Base-by-base conservation (phyloP, 1,140 invertebrate species). In the Gryon sp. region DNA sequence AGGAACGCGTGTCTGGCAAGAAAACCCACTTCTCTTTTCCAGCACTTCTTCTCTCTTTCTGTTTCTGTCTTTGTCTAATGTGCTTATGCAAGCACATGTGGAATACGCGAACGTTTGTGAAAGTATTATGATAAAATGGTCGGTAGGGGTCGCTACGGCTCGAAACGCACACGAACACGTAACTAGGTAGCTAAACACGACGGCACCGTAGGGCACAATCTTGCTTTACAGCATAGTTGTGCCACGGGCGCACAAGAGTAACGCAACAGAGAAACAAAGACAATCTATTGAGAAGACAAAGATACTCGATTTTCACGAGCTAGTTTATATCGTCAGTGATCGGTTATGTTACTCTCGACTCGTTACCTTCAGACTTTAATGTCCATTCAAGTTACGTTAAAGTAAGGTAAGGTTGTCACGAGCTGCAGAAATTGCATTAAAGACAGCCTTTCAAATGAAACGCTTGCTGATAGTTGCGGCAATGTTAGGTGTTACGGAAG, bases 201-300 rank as follows among this genome's bases (percentile, higher is more conserved):
- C 66, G 48, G 65, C 80, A 84, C 79, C 79, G 80, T 77, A 66
- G 80, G 80, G 78, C 80, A 72, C 73, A 82, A 83, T 86, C 79
- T 79, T 79, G 70, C 57, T 76, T 68, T 50, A 72, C 60, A 22
- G 63, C 73, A 50, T 22, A 16, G 57, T 75, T 57, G 70, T 38
- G 40, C 65, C 38, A 15, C 30, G 30, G 40, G 55, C 59, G 8
- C 26, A 43, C 53, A 43, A 18, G 36, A 62, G n/a, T 24, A 19
- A 9, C 28, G 19, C 19, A 53, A 65, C 6, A 22, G 26, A 18
- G 7, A 46, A 43, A 52, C 34, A 59, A 52, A 48, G 57, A 26
- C 55, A 46, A 62, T 12, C 22, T 0, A 7, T 9, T 53, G 20
- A 66, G n/a, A 9, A 53, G 57, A 73, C 36, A 62, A 7, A 28